A percentile compares a stretch with the other conserved stretches of the same genome.
Conservation (phyloP, 2,113 vertebrate genomes). For the Cavia porcellus region DNA sequence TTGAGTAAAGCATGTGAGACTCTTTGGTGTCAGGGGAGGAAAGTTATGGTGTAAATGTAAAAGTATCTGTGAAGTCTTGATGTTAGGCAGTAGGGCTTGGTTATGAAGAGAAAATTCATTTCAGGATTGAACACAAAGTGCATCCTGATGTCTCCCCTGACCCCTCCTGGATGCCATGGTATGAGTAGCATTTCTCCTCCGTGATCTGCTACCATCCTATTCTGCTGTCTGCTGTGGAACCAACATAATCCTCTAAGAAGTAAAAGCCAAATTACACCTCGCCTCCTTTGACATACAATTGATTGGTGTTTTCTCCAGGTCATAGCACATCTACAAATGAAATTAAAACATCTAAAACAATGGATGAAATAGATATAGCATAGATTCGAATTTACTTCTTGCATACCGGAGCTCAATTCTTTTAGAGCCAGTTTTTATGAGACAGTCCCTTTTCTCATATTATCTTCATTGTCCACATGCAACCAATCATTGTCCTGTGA, state of each 20-base stretch:
- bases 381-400: not conserved
- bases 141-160: not conserved
- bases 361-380: not conserved
- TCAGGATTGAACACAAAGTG: not conserved
- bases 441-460: not conserved
- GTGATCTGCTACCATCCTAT: not conserved
- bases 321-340: not conserved
- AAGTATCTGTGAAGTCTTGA: not conserved
- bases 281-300: not conserved
- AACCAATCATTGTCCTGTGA: not conserved
- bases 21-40: not conserved
- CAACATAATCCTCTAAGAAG: not conserved
- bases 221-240: not conserved
- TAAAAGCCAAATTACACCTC: not conserved
- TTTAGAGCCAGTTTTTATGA: not conserved
- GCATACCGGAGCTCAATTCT: not conserved
- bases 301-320: not conserved
- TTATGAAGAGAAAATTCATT: not conserved
- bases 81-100: not conserved
- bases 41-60: not conserved
- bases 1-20: not conserved
- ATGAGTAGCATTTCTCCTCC: not conserved
- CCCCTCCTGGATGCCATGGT: too few relatives aligned
- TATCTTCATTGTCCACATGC: not conserved
- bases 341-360: not conserved